Evolutionary conservation across 2,113 vertebrate species (phyloP).

Genomic region (Cyanoderma ruficeps): DNA sequence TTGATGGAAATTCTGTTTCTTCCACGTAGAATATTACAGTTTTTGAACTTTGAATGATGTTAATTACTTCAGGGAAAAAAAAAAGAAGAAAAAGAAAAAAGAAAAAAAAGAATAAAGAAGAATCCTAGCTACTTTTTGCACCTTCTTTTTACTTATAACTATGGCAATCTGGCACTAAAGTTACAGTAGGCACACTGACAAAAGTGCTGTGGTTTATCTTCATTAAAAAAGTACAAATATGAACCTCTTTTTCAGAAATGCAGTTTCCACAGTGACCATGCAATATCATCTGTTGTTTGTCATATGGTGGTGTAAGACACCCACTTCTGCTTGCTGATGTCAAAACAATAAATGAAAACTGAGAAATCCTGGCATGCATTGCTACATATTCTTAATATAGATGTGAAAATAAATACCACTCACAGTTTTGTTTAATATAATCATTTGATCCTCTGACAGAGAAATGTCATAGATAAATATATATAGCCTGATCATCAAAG

Average conservation of each 20-base stretch:
- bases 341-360: not conserved
- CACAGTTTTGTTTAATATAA: not conserved
- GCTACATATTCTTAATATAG: not conserved
- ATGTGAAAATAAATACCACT: not conserved
- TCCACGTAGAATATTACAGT: not conserved
- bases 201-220: not conserved
- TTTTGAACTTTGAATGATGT: not conserved
- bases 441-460: not conserved
- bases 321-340: not conserved
- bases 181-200: not conserved
- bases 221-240: not conserved
- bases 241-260: not conserved
- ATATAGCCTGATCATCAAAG: not conserved
- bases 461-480: not conserved
- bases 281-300: slow-evolving; percentile 7
- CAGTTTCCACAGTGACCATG: slow-evolving; percentile 14
- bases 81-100: too few relatives aligned
- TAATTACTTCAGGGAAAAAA: not conserved
- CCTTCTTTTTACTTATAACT: not conserved
- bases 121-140: not conserved
- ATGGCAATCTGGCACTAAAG: not conserved
- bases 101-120: not conserved
- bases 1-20: not conserved
- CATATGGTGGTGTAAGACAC: not conserved
- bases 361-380: not conserved